A percentile compares a stretch with the other conserved stretches of the same genome.
Evolutionary conservation across 2,888 invertebrate genomes (phyloP).

Genomic region (Sarcophaga rosellei): DNA sequence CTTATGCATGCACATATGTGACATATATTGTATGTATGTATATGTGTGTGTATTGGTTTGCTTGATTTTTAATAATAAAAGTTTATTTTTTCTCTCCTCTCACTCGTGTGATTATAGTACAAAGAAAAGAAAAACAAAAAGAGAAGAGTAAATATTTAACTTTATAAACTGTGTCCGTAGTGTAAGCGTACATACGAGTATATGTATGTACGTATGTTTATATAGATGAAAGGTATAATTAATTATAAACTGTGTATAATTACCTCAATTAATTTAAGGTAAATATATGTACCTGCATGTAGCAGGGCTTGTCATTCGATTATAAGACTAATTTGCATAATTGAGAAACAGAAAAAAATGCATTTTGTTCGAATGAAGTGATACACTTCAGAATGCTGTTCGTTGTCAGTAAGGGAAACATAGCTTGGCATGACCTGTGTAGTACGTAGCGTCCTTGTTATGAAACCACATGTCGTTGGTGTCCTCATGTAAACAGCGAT

Average conservation of each 20-base stretch:
- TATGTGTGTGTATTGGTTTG: background rate
- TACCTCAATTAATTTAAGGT: no score
- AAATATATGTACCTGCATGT: no score
- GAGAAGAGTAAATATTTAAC: background rate
- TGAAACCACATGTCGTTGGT: no score
- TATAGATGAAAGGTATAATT: background rate
- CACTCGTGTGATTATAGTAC: background rate
- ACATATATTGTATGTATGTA: background rate
- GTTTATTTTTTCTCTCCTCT: background rate
- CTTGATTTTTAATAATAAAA: background rate
- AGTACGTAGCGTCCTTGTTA: no score
- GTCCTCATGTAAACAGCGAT: no score
- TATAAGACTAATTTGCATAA: conserved; percentile 1
- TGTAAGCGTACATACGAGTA: background rate
- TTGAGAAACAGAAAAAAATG: background rate
- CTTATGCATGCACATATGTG: background rate
- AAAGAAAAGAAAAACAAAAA: background rate
- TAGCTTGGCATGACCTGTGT: no score
- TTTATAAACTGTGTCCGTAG: background rate
- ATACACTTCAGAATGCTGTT: no score
- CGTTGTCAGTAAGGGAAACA: no score
- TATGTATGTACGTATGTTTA: background rate
- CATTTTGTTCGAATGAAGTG: no score
- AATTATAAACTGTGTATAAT: no score
- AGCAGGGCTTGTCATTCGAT: no score